These are phyloP conservation scores for Zapornia atra DNA, from an alignment of 2,113 vertebrate genomes.

Conservation along the genomic window DNA sequence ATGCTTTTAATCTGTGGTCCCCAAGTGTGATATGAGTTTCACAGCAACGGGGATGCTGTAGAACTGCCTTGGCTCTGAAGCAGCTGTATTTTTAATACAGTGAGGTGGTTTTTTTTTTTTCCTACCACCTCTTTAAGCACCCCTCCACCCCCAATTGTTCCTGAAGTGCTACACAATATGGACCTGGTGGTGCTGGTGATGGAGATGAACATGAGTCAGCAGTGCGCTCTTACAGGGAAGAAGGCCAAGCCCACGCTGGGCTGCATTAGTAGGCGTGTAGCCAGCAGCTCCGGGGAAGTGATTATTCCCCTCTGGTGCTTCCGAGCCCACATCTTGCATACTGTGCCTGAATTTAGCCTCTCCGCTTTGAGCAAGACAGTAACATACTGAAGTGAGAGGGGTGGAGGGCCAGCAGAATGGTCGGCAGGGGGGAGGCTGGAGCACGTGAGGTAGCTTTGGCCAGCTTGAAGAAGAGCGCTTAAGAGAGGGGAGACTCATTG, in stretches of 20 bases:
- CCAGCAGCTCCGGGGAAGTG: neutral
- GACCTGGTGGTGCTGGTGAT: slow-evolving; percentile 2
- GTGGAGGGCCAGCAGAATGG: neutral
- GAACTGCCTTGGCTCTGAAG: neutral
- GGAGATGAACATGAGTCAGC: slow-evolving; percentile 17
- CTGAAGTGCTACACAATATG: neutral
- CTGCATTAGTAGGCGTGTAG: neutral
- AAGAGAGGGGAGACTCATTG: neutral
- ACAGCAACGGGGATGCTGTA: neutral
- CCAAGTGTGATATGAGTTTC: neutral
- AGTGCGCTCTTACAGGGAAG: neutral
- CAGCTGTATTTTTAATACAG: neutral
- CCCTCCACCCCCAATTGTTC: neutral
- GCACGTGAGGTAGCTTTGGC: neutral
- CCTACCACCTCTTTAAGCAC: neutral
- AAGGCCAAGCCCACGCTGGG: slow-evolving; percentile 19
- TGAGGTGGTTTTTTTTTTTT: neutral
- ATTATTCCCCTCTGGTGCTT: slow-evolving; percentile 8
- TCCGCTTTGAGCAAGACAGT: neutral
- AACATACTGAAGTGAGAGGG: neutral
- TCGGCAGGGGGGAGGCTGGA: neutral
- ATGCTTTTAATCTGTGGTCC: neutral
- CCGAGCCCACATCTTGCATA: neutral
- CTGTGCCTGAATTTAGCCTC: neutral
- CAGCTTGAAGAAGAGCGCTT: neutral